Evolutionary conservation across 2,113 vertebrate species (phyloP), one percentile per base, ranked within the genome.

Genomic region (Cettia cetti): DNA sequence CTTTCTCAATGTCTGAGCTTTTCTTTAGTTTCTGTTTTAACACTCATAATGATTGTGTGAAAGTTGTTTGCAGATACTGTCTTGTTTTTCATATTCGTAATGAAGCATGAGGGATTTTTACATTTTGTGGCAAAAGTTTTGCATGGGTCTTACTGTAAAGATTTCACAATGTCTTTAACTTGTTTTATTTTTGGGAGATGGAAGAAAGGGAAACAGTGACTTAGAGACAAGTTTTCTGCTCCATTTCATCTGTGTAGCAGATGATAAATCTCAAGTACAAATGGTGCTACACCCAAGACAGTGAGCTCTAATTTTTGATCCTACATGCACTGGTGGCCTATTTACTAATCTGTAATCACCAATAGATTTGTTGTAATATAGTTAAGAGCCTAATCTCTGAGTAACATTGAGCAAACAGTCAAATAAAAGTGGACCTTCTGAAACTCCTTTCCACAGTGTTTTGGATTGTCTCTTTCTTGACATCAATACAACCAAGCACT

Each of bases 61-160:
- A 95, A 92, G 44, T 81, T 86, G 40, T 89, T 94, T 89, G 66
- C 77, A 13, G 11, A 71, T 64, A 39, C 56, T 60, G 21, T 65
- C 89, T 84, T 96, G 91, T 96, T 95, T 97, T 94, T 95, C 80
- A 87, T 91, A 79, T 84, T 92, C 79, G 72, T 96, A 94, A 87
- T 89, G 94, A 96, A 89, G 83, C 95, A 83, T 95, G 91, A 95
- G 94, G 52, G 71, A 68, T 82, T 97, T 96, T 97, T 97, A 95
- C 81, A 94, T 95, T 89, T 91, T 95, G 92, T 64, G 91, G 96
- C 90, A 53, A 68, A 97, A 91, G 57, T 91, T 97, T 95, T 96
- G 92, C 94, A 95, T 96, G 86, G 76, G 60, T 68, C 89, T 94
- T 95, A 70, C 82, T 92, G 94, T 86, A 90, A 95, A 78, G 35